Conservation (phyloP, 2,888 invertebrate species). For the Lepidochrysops patricia region DNA sequence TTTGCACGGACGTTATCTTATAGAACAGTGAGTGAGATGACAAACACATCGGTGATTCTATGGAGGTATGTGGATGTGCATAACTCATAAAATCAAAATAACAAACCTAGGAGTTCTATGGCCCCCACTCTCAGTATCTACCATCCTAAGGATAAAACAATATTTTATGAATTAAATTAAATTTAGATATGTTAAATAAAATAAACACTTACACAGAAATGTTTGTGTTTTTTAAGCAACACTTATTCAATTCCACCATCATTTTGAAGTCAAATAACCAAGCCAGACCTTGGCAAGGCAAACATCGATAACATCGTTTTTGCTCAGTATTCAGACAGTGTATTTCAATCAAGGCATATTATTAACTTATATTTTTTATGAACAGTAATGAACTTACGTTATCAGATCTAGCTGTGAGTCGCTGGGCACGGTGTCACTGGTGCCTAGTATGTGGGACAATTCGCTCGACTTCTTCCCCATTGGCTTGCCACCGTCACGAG, state of each 20-base stretch:
- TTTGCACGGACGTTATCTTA: neutral
- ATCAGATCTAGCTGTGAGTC: constrained; percentile 84
- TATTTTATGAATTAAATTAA: constrained; percentile 19
- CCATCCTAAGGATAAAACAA: constrained; percentile 75
- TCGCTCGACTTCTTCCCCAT: constrained; percentile 82
- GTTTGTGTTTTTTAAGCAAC: neutral
- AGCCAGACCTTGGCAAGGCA: no score
- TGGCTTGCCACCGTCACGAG: constrained; percentile 77
- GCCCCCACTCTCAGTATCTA: constrained; percentile 79
- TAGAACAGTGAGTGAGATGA: constrained; percentile 24
- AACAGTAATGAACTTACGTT: constrained; percentile 70
- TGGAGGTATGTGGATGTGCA: constrained; percentile 44
- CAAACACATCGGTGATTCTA: constrained; percentile 26
- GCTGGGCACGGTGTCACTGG: constrained; percentile 84
- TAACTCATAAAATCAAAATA: constrained; percentile 65
- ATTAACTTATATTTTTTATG: no score
- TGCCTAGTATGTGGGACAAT: constrained; percentile 91
- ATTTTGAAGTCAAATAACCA: neutral
- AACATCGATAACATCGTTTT: no score
- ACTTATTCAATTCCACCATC: neutral
- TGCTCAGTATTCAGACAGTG: no score
- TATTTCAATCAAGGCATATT: no score
- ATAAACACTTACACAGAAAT: neutral
- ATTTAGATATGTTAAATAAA: neutral
- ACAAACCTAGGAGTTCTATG: constrained; percentile 82